These are phyloP conservation scores for Xestia xanthographa DNA, from an alignment of 2,888 invertebrate species.

Conservation along the genomic window DNA sequence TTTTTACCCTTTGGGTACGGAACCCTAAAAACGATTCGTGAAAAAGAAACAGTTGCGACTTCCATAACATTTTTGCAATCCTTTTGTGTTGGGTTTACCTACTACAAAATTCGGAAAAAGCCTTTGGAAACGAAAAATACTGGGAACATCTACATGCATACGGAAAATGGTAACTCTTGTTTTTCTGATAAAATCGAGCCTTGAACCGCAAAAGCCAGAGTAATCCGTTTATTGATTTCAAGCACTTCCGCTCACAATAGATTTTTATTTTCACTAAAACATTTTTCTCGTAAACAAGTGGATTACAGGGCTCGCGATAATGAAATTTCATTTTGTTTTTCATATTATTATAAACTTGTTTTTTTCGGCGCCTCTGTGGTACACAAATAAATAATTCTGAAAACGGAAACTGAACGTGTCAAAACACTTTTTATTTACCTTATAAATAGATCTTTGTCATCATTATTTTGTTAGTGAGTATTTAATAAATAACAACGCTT, in stretches of 20 bases:
- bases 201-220: constrained; percentile 59
- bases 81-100: neutral
- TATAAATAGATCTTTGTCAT: neutral
- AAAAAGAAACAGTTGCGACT: too few relatives aligned
- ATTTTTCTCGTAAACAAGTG: constrained; percentile 64
- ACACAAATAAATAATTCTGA: neutral
- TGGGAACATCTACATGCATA: constrained; percentile 21
- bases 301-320: constrained; percentile 62
- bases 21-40: too few relatives aligned
- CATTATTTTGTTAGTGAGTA: neutral
- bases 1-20: too few relatives aligned
- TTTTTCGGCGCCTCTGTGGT: neutral
- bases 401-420: neutral
- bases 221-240: constrained; percentile 76
- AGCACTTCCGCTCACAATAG: constrained; percentile 56
- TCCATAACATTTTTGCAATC: neutral
- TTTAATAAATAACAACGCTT: neutral
- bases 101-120: neutral
- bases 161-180: constrained; percentile 49
- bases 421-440: neutral
- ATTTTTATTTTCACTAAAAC: constrained; percentile 66
- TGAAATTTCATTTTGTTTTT: constrained; percentile 52
- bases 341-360: constrained; percentile 2
- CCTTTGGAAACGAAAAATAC: constrained; percentile 13
- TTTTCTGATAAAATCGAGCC: constrained; percentile 61